phyloP scores from a whole-genome alignment of 1,140 invertebrate genomes.

The Wasmannia auropunctata region DNA sequence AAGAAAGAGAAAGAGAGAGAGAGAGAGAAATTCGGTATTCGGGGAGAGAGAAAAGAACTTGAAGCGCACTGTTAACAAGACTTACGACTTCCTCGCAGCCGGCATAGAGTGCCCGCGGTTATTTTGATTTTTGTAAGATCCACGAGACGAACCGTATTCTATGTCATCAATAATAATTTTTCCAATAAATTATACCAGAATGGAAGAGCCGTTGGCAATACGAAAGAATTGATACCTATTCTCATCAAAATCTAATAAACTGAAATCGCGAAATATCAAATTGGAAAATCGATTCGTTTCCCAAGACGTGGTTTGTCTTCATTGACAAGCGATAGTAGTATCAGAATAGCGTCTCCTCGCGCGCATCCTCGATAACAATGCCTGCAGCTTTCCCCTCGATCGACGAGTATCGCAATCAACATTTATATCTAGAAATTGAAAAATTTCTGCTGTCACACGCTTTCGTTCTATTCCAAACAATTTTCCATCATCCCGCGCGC shows the following conservation, averaged over 20 bases:
- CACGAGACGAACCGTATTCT: background rate
- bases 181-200: background rate
- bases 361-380: background rate
- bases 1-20: too few relatives aligned
- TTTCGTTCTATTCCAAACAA: background rate
- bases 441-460: background rate
- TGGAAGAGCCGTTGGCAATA: background rate
- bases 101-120: background rate
- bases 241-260: slow-evolving; percentile 10
- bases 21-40: slow-evolving; percentile 55
- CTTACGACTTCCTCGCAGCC: slow-evolving; percentile 19
- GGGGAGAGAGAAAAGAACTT: slow-evolving; percentile 17
- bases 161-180: slow-evolving; percentile 4
- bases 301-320: slow-evolving; percentile 1
- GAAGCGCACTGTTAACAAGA: background rate
- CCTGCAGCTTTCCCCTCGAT: background rate
- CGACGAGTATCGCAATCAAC: background rate
- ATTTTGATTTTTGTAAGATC: background rate
- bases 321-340: slow-evolving; percentile 24
- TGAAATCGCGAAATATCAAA: background rate
- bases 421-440: background rate
- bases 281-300: background rate
- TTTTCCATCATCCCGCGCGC: background rate
- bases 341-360: background rate
- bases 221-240: background rate